These are phyloP conservation scores for Microtus richardsoni DNA, from an alignment of 2,113 vertebrate genomes.

Conservation along the genomic window DNA sequence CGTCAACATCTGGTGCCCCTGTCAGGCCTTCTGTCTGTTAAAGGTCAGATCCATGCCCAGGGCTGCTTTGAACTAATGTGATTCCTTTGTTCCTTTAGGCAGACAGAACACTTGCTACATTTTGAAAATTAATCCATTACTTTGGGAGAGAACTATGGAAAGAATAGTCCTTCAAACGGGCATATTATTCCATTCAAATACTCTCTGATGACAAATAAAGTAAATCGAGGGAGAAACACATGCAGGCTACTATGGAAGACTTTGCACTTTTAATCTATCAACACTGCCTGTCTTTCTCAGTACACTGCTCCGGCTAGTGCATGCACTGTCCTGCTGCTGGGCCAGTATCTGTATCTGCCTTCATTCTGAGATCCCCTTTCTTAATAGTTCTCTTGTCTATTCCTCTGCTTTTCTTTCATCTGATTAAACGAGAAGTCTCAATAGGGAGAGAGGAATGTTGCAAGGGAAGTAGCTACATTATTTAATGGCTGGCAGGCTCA, in stretches of 20 bases:
- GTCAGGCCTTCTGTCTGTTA: not conserved
- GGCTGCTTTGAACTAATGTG: not conserved
- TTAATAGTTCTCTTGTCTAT: not conserved
- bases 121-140: conserved; percentile 23
- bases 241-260: not conserved
- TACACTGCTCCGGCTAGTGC: not conserved
- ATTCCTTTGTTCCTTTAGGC: not conserved
- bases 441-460: not conserved
- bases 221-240: not conserved
- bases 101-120: not conserved
- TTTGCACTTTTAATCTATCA: not conserved
- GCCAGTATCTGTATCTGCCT: not conserved
- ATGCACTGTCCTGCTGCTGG: accelerated
- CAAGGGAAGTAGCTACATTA: not conserved
- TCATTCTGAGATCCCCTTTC: not conserved
- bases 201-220: not conserved
- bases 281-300: not conserved
- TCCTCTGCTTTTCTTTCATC: not conserved
- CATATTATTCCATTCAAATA: not conserved
- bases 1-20: not conserved
- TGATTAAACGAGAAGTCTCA: not conserved
- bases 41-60: not conserved
- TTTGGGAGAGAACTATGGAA: not conserved
- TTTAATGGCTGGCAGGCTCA: not conserved
- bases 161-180: not conserved